Percentiles rank a stretch among this genome's conserved stretches.
Evolutionary conservation across 2,113 vertebrate genomes (phyloP).

Genomic region (Eidolon helvum): DNA sequence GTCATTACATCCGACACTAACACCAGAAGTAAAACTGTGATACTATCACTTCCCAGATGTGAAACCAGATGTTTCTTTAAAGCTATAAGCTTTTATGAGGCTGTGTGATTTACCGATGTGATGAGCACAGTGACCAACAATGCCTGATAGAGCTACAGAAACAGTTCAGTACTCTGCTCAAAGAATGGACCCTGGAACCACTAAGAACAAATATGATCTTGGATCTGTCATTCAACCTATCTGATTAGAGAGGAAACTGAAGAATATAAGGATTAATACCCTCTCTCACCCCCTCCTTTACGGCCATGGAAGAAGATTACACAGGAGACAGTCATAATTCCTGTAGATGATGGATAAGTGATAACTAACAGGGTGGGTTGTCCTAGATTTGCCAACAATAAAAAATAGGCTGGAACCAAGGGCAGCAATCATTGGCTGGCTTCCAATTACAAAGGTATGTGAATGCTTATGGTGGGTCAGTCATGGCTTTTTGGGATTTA

Average conservation of each 20-base stretch:
- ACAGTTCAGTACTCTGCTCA: background rate
- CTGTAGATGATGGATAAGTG: background rate
- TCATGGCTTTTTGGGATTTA: background rate
- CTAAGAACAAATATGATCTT: background rate
- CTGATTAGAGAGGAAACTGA: background rate
- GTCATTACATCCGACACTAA: background rate
- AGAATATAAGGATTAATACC: background rate
- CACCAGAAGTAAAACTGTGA: background rate
- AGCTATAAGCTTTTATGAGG: background rate
- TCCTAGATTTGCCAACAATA: background rate
- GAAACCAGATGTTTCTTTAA: slow-evolving; percentile 4
- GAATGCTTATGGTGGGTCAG: background rate
- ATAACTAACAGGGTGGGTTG: background rate
- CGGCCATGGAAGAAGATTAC: background rate
- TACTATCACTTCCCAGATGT: background rate
- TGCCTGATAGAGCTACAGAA: background rate
- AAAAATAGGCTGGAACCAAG: background rate
- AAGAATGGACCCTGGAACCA: background rate
- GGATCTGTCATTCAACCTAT: background rate
- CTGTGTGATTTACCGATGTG: background rate
- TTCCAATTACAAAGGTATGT: background rate
- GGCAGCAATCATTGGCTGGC: background rate
- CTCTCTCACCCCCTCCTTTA: background rate
- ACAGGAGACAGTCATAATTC: background rate
- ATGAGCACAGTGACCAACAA: background rate